Evolutionary conservation across 2,888 invertebrate genomes (phyloP), one percentile per base, ranked within the genome.

Genomic region (Terebella lapidaria): DNA sequence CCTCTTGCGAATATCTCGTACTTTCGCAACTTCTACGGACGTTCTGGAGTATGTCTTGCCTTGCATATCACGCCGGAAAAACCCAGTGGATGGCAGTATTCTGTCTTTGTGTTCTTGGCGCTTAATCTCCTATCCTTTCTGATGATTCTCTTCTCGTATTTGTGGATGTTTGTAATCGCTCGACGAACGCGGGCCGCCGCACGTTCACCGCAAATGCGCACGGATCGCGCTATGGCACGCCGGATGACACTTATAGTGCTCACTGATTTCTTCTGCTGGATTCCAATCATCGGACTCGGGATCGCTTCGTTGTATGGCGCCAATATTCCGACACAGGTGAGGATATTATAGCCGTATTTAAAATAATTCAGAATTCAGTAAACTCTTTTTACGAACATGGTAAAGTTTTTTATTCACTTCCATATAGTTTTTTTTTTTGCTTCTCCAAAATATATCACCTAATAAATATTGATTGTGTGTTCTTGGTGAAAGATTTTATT

Each of bases 201-300:
- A 0, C 68, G 79, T 20, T 62, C 57, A 5, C 49, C 35, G 24
- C 75, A 79, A 64, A 70, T 71, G 47, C 74, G 74, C 61, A 74
- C 74, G 2, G 82, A 83, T 62, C 70, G 74, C 22, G 80, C 82
- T 1, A 82, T 84, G 82, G 83, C 83, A 0, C 75, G 80, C 57
- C 71, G 83, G 54, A 83, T 84, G 83, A 81, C 83, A 0, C 67
- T 83, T n/a, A 81, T 84, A 45, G 83, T 84, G 1, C 78, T 82
- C 60, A 83, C 84, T 0, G 83, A 84, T 68, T 83, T 83, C 63
- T 81, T 80, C 57, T 84, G 84, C 66, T 84, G 83, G 84, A 77
- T 83, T 58, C 84, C 84, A 18, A 84, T 84, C 63, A 83, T 83
- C 57, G 68, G 81, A 1, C 71, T 84, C n/a, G 83, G 83, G 10